Evolutionary conservation across 2,113 vertebrate species (phyloP).

Genomic region (Pelecanus crispus): DNA sequence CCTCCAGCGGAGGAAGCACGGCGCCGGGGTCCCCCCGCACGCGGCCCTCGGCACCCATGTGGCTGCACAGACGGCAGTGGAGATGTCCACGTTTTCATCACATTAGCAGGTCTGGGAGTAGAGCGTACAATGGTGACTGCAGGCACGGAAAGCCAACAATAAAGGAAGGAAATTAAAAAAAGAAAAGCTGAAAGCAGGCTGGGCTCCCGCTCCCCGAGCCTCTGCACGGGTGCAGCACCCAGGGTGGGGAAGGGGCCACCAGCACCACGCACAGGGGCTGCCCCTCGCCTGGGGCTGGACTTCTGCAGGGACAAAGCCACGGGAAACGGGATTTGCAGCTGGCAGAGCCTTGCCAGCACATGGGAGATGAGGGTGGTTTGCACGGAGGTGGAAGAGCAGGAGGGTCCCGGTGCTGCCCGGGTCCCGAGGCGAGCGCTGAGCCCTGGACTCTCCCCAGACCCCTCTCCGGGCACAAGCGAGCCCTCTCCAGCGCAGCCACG

Average conservation of each 20-base stretch:
- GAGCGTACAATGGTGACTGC: not conserved
- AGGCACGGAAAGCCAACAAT: not conserved
- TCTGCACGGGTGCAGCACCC: not conserved
- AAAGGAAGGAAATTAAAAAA: not conserved
- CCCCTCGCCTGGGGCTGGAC: not conserved
- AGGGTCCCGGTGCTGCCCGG: rapidly evolving
- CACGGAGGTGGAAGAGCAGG: not conserved
- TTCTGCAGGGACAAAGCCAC: not conserved
- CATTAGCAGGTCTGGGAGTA: not conserved
- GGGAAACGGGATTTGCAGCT: not conserved
- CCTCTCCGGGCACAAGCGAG: rapidly evolving
- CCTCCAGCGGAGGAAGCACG: rapidly evolving
- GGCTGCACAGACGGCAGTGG: not conserved
- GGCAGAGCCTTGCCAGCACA: not conserved
- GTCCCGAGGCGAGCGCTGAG: rapidly evolving
- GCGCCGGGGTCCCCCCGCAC: not conserved
- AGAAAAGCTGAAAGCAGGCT: not conserved
- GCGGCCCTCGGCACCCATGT: rapidly evolving
- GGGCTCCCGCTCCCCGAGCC: not conserved
- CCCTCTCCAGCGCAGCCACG: rapidly evolving
- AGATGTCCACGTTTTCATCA: rapidly evolving
- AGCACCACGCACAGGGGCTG: not conserved
- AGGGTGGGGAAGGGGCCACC: not conserved
- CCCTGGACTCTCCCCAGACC: rapidly evolving
- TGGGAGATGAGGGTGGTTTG: rapidly evolving